Conservation (phyloP, 2,797 vertebrate genomes). For the Miopithecus talapoin region DNA sequence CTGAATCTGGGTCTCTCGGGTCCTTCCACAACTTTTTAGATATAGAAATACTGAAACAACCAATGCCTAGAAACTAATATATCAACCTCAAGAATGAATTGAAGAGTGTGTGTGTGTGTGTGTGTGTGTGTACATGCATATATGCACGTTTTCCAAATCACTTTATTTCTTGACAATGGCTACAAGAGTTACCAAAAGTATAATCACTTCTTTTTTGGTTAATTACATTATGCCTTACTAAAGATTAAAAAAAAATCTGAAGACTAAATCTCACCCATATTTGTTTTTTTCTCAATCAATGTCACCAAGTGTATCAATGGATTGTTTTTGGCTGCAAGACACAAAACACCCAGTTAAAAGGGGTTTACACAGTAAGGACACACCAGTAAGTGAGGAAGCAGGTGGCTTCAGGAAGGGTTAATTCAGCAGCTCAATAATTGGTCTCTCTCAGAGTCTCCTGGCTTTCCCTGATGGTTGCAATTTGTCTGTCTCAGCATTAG, state of each 20-base stretch:
- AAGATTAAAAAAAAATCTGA: background rate
- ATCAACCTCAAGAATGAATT: background rate
- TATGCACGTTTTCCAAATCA: background rate
- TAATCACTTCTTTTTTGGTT: background rate
- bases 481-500: background rate
- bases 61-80: background rate
- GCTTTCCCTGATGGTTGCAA: background rate
- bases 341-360: background rate
- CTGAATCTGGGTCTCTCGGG: background rate
- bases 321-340: background rate
- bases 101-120: no score
- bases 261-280: background rate
- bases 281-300: background rate
- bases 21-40: background rate
- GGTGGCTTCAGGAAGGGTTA: background rate
- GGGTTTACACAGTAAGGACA: background rate
- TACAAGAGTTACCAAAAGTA: background rate
- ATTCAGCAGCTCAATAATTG: background rate
- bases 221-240: background rate
- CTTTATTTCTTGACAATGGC: background rate
- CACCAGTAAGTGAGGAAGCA: background rate
- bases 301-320: background rate
- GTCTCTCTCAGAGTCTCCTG: background rate
- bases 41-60: background rate
- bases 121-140: accelerated